A percentile compares a stretch with the other conserved stretches of the same genome.
phyloP scores from a whole-genome alignment of 2,113 vertebrate species.

The Dinomys branickii region DNA sequence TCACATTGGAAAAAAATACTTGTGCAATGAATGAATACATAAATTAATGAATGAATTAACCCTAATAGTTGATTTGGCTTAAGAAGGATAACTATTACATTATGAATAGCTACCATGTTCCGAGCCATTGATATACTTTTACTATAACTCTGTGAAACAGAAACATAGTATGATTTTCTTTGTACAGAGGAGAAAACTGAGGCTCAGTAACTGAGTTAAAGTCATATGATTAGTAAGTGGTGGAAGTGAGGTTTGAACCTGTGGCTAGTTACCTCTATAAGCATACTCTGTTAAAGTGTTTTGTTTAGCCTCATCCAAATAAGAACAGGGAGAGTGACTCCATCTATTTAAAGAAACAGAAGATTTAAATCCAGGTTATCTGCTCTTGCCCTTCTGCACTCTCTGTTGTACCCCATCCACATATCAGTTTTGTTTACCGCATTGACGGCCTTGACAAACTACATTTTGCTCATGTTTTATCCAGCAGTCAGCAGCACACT shows the following conservation, averaged over 20 bases:
- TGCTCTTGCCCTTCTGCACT: background rate
- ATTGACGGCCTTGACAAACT: background rate
- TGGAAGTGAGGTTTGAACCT: background rate
- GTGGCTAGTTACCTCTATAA: background rate
- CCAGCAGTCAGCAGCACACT: background rate
- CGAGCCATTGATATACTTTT: background rate
- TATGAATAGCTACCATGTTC: background rate
- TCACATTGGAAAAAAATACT: background rate
- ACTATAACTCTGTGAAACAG: background rate
- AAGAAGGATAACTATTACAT: background rate
- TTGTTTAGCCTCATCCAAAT: background rate
- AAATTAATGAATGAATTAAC: background rate
- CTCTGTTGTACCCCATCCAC: background rate
- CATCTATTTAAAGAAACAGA: background rate
- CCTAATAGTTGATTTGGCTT: background rate
- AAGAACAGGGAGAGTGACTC: background rate
- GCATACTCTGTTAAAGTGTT: background rate
- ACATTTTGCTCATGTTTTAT: background rate
- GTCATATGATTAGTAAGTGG: background rate
- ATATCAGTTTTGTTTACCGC: background rate
- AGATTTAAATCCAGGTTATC: background rate
- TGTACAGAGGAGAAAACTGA: background rate
- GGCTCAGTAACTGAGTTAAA: background rate
- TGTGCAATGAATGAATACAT: background rate
- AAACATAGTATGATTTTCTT: background rate